Evolutionary conservation across 2,888 invertebrate species (phyloP).

Genomic region (Strigamia transsilvanica): DNA sequence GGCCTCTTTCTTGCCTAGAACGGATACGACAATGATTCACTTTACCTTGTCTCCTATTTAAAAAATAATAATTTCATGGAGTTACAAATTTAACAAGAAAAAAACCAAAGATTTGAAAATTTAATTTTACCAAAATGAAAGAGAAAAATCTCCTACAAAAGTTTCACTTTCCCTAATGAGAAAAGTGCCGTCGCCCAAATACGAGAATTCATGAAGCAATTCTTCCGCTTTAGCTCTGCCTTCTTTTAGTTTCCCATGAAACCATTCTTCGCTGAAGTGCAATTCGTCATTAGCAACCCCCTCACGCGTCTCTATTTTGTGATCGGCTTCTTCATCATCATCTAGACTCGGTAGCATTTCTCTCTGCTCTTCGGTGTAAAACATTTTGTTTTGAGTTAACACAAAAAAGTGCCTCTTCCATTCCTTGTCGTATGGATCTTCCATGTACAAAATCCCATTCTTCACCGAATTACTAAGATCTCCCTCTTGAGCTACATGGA

Average conservation of each 20-base stretch:
- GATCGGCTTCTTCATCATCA: slow-evolving; percentile 67
- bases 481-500: slow-evolving; percentile 60
- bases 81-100: neutral
- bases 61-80: neutral
- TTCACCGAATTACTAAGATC: slow-evolving; percentile 70
- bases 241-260: slow-evolving; percentile 84
- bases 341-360: slow-evolving; percentile 56
- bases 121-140: slow-evolving; percentile 81
- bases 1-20: slow-evolving; percentile 81
- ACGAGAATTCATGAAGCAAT: slow-evolving; percentile 76
- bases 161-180: slow-evolving; percentile 91
- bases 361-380: slow-evolving; percentile 77
- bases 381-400: slow-evolving; percentile 84
- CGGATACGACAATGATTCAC: slow-evolving; percentile 93
- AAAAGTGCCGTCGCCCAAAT: slow-evolving; percentile 90
- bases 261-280: slow-evolving; percentile 93
- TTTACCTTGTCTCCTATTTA: slow-evolving; percentile 73
- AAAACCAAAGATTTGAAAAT: neutral
- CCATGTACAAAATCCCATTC: slow-evolving; percentile 87
- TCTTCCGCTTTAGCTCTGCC: slow-evolving; percentile 82
- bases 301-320: slow-evolving; percentile 67
- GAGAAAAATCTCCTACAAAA: slow-evolving; percentile 93
- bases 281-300: slow-evolving; percentile 84
- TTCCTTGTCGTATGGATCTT: slow-evolving; percentile 79
- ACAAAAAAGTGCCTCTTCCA: slow-evolving; percentile 96